These are phyloP conservation scores for Nesogale talazaci DNA, from an alignment of 2,113 vertebrate genomes.

Conservation along the genomic window DNA sequence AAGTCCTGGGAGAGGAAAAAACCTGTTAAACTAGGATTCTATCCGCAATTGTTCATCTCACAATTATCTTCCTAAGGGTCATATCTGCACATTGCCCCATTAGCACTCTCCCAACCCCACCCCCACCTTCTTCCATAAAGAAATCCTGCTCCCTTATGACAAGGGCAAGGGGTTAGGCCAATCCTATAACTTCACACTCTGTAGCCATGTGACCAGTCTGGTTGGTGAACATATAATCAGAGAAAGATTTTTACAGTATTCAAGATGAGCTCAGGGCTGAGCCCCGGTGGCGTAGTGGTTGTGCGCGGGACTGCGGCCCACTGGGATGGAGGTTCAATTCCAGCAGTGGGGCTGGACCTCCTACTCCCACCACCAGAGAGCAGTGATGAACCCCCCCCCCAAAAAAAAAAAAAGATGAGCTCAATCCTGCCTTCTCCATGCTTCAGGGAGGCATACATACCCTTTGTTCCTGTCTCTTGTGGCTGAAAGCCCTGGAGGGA, in stretches of 20 bases:
- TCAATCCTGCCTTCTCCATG: background rate
- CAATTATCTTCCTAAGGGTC: background rate
- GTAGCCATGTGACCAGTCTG: background rate
- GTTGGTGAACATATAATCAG: background rate
- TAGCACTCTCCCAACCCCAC: background rate
- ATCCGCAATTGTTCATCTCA: accelerated
- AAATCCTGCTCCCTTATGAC: background rate
- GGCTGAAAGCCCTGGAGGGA: background rate
- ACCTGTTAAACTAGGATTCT: conserved; percentile 22
- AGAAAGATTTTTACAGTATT: background rate
- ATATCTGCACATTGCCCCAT: accelerated
- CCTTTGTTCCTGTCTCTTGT: background rate
- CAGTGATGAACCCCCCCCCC: too few species aligned
- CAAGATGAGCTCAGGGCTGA: background rate
- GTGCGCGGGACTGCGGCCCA: too few species aligned
- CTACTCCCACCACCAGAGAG: too few species aligned
- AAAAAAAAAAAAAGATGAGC: too few species aligned
- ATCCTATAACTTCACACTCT: background rate
- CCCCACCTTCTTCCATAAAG: conserved; percentile 12
- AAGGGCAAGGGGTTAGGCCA: background rate
- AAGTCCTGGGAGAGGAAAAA: background rate
- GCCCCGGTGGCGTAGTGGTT: too few species aligned
- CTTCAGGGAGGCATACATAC: background rate
- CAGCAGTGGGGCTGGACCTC: too few species aligned
- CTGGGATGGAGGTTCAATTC: too few species aligned